Base-by-base conservation (phyloP, 1,140 invertebrate species). In the Meloidogyne exigua region DNA sequence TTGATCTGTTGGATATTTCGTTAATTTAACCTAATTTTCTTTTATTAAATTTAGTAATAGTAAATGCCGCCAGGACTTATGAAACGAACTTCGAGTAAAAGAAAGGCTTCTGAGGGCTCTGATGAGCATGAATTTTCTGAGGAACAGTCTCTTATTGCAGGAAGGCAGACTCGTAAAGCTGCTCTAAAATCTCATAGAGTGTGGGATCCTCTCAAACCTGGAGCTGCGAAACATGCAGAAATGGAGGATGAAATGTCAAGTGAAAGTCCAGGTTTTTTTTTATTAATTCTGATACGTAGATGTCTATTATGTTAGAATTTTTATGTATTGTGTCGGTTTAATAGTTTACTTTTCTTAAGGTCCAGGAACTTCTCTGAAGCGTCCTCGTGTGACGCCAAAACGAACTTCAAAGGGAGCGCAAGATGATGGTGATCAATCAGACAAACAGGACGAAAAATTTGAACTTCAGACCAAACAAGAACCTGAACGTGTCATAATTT, bases 1-100 rank as follows among this genome's bases (percentile, higher is more conserved):
- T 32, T 11, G 21, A 23, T n/a, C 13, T 44, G 49, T 23, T 65
- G 11, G 7, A 26, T 73, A 32, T 73, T 73, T 57, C 18, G 10
- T 13, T 49, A 69, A 28, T 69, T 57, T n/a, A 10, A 1, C 28
- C 21, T 1, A 49, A 28, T 23, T 49, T 71, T n/a, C 18, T n/a
- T 21, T 69, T 57, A 42, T n/a, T 2, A 9, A 1, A 23, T 49
- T 25, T 25, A 63, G 32, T 49, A 57, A 65, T 3, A 39, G 36
- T 23, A 69, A 75, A 75, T 75, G 73, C 73, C 62, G 21, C 73
- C 73, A 3, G 73, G 73, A 26, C 1, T 75, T 44, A 75, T 44
- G 25, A 62, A 65, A 64, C 57, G 65, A 4, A 12, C 57, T 65
- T 28, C 57, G 2, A 73, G 65, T 12, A 73, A 73, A 65, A 44